Percentiles rank a stretch among this genome's conserved stretches.
Evolutionary conservation across 2,797 vertebrate species (phyloP).

Genomic region (Phataginus tetradactyla): DNA sequence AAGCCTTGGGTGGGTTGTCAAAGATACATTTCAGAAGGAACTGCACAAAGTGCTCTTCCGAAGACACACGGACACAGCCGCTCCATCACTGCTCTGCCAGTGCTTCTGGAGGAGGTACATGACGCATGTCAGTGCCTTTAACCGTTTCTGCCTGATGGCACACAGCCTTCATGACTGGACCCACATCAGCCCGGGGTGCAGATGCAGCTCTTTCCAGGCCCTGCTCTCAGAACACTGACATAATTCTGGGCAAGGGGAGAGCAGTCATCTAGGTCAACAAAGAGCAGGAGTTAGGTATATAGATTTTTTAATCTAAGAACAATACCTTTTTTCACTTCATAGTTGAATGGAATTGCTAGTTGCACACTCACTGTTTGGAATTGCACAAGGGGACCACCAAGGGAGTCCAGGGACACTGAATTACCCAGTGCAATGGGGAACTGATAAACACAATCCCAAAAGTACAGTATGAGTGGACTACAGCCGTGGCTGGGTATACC

Average conservation of each 20-base stretch:
- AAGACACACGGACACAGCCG: neutral
- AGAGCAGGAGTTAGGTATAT: neutral
- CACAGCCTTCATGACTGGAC: neutral
- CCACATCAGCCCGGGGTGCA: neutral
- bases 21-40: neutral
- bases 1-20: neutral
- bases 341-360: neutral
- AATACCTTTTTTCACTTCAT: neutral
- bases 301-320: neutral
- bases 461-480: neutral
- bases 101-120: neutral
- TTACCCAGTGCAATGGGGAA: neutral
- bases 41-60: neutral
- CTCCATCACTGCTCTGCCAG: neutral
- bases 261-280: neutral
- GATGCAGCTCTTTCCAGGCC: neutral
- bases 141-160: neutral
- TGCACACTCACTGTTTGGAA: neutral
- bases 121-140: neutral
- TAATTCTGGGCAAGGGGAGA: neutral
- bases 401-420: neutral
- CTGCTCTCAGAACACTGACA: neutral
- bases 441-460: neutral
- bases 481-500: neutral
- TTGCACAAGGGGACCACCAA: neutral